Conservation (phyloP, 2,113 vertebrate genomes). For the Prunella himalayana region DNA sequence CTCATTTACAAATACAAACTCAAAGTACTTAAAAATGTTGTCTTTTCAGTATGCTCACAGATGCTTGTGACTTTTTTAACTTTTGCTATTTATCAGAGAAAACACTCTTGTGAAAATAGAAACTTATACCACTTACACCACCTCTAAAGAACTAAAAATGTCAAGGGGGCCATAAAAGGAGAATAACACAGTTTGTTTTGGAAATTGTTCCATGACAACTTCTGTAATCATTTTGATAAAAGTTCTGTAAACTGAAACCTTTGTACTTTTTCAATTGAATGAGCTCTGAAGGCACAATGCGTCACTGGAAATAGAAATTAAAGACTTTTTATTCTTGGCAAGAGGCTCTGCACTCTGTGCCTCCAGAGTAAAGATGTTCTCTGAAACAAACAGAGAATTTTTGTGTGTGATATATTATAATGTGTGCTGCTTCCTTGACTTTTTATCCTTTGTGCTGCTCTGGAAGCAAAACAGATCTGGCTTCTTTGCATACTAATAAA, state of each 20-base stretch:
- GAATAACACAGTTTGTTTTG: constrained; percentile 45
- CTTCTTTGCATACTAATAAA: constrained; percentile 76
- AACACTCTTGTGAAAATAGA: not conserved
- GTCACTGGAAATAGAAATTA: constrained; percentile 64
- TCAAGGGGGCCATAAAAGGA: constrained; percentile 36
- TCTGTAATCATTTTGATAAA: constrained; percentile 43
- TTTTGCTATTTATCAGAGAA: constrained; percentile 30
- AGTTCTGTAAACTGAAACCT: constrained; percentile 53
- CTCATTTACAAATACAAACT: not conserved
- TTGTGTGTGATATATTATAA: constrained; percentile 69
- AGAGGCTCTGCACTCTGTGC: constrained; percentile 18
- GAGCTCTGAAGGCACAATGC: constrained; percentile 51
- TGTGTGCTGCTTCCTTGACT: constrained; percentile 50
- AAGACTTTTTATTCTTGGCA: not conserved
- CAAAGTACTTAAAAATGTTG: not conserved
- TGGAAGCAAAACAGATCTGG: constrained; percentile 56
- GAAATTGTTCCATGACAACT: constrained; percentile 32
- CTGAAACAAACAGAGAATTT: constrained; percentile 27
- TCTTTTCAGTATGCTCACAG: not conserved
- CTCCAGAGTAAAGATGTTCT: constrained; percentile 42
- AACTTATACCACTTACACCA: not conserved
- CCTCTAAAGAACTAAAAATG: constrained; percentile 20
- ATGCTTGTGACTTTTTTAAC: not conserved
- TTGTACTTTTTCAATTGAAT: constrained; percentile 26
- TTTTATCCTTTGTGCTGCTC: constrained; percentile 66